Evolutionary conservation across 1,140 invertebrate genomes (phyloP), one percentile per base, ranked within the genome.

Genomic region (Radopholus similis): DNA sequence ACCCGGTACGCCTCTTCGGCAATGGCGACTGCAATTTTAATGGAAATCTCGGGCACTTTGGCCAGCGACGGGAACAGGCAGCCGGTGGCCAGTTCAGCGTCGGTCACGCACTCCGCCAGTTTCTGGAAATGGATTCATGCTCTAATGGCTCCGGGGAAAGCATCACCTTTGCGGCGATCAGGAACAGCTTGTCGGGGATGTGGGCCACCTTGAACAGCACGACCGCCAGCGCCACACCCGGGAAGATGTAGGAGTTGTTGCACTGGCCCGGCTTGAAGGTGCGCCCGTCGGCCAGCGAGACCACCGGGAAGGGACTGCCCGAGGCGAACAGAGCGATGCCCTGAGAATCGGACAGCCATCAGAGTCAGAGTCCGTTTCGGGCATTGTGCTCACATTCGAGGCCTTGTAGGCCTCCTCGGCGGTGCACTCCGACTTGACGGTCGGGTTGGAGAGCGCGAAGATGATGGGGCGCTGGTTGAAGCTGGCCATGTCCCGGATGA

Each of bases 201-300:
- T 91, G 90, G 77, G 92, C 89, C 8, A 91, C 90, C 38, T 90
- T 89, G 65, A 80, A 83, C 9, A 83, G 74, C 44, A 95, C 91
- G 15, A 93, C 90, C 21, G 91, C 93, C 3, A 96, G 85, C 23
- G 91, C 92, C 0, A 96, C 88, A 28, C 91, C 92, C 1, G 93
- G 93, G 85, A 96, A 96, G 68, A 96, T 95, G 83, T 96, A 96
- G 0, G 93, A 90, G 83, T 96, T 96, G 84, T 96, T 96, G 53
- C 93, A 92, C 84, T 96, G 93, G 0, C 93, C 93, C 8, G 93
- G 90, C 68, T 89, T 87, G 82, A 88, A 94, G 2, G 88, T 88
- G 81, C 90, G 89, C 4, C 89, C 90, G 40, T 89, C 87, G 58
- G 89, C 26, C 4, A 60, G 87, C 0, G 86, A 84, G 0, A 95